Evolutionary conservation across 2,797 vertebrate species (phyloP), one percentile per base, ranked within the genome.

Genomic region (Acridotheres tristis): DNA sequence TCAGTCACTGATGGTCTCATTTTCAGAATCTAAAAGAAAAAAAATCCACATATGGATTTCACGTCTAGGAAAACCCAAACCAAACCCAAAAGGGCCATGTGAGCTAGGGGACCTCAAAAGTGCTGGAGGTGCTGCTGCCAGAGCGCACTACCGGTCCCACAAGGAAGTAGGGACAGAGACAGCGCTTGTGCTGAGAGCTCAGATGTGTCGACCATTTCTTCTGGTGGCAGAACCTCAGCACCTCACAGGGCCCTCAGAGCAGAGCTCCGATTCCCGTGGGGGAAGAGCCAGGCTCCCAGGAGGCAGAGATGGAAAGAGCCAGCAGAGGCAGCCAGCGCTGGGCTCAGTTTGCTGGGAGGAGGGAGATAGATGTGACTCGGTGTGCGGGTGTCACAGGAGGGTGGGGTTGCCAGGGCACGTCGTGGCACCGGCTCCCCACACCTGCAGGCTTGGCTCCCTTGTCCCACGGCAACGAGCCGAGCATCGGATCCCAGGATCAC

Each of bases 11-110:
- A 81, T 5, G 92, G 91, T 97, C 93, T 97, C 97, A 72, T 95
- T 96, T 95, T 98, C 97, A 95, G 96, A 96, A 98, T 97, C 98
- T 98, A 97, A 80, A 97, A 97, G 65, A 40, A 97, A 82, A 98
- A 97, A 78, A 93, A 77, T 80, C 88, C 86, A 93, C 19, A 83
- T 1, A 38, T 87, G 93, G 67, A 93, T 91, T 93, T 81, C 38
- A 78, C 71, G 42, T 11, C 29, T 0, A 58, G 51, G 81, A 81
- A 75, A 87, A 66, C 10, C 51, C 74, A n/a, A 89, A 21, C 10
- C 65, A 81, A 89, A 61, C 54, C 54, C 89, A 74, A 84, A 86
- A 89, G 68, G 88, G 63, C 66, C 95, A 61, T 15, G 32, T 61
- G 69, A 94, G 38, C 45, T 47, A 34, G 40, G 3, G 57, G 85